A percentile compares a stretch with the other conserved stretches of the same genome.
phyloP scores from a whole-genome alignment of 1,140 invertebrate species.

The Hypsibius dujardini region DNA sequence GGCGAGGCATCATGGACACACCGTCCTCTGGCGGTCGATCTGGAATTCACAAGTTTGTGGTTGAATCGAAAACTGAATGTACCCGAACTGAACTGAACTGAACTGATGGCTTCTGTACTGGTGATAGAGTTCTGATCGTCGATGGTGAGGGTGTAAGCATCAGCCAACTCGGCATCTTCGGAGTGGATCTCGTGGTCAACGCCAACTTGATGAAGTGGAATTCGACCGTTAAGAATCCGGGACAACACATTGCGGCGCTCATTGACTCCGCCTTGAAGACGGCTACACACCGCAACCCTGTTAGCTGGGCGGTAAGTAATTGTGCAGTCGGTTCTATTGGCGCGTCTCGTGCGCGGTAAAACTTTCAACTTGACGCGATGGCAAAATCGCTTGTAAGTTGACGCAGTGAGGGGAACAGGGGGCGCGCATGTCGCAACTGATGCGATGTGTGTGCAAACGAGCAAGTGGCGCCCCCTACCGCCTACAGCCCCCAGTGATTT shows the following conservation, averaged over 20 bases:
- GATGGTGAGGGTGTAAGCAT: background rate
- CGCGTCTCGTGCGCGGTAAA: background rate
- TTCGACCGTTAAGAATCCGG: background rate
- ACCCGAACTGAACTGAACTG: background rate
- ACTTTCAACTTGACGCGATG: too few species aligned
- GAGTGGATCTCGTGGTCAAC: background rate
- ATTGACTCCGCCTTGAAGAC: background rate
- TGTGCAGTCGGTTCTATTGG: background rate
- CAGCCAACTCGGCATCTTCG: background rate
- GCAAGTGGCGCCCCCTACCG: too few species aligned
- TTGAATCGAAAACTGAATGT: background rate
- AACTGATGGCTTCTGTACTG: background rate
- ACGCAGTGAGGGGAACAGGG: too few species aligned
- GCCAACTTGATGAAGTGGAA: background rate
- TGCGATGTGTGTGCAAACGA: too few species aligned
- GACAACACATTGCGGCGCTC: background rate
- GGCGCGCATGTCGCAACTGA: too few species aligned
- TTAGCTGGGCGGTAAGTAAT: conserved; percentile 3
- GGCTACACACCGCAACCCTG: too few species aligned
- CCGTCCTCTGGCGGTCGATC: background rate
- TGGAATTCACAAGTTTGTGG: background rate
- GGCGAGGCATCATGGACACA: background rate
- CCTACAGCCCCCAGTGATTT: too few species aligned
- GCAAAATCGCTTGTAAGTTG: too few species aligned
- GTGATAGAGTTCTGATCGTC: background rate